Base-by-base conservation (phyloP, 2,888 invertebrate genomes). In the Ypsolopha scabrella region DNA sequence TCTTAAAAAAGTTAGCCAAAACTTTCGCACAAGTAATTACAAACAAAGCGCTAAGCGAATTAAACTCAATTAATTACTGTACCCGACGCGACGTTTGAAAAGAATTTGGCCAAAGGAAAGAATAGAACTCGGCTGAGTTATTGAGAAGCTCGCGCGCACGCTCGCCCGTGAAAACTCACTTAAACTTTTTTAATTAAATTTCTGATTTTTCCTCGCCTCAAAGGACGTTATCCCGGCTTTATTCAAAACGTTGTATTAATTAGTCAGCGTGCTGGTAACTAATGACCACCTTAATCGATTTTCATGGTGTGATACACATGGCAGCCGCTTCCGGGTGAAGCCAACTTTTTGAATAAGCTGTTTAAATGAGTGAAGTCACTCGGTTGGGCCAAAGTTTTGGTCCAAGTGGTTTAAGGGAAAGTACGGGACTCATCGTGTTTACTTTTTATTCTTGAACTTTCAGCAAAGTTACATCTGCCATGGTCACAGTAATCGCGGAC, bases 111-210 rank as follows among this genome's bases (percentile, higher is more conserved):
- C n/a, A 43, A 38, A 35, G 44, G 52, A 53, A 57, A 56, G 56
- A 52, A 57, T 61, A 73, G 72, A 75, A 79, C 76, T 72, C 65
- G 66, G 64, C 60, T 78, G 76, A 82, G 74, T 80, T 80, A 82
- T 80, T 74, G 72, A 67, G 70, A 68, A 71, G 67, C 62, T 62
- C 66, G 71, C 66, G 71, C 72, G 75, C 69, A 75, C 76, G 74
- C 67, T 72, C 72, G 65, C 68, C 80, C 75, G 82, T 82, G 80
- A 80, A 83, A 85, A 82, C 76, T 83, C 83, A 81, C 85, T 83
- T 80, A 68, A 85, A 85, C 82, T 83, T 85, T 85, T 81, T 85
- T 81, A 86, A 82, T 85, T 83, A 85, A 85, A 81, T 83, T 85
- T 83, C 70, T 61, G 74, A 75, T 83, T 83, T 85, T 83, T 80